Percentiles rank a stretch among this genome's conserved stretches.
Evolutionary conservation across 2,113 vertebrate species (phyloP).

Genomic region (Aramus guarauna): DNA sequence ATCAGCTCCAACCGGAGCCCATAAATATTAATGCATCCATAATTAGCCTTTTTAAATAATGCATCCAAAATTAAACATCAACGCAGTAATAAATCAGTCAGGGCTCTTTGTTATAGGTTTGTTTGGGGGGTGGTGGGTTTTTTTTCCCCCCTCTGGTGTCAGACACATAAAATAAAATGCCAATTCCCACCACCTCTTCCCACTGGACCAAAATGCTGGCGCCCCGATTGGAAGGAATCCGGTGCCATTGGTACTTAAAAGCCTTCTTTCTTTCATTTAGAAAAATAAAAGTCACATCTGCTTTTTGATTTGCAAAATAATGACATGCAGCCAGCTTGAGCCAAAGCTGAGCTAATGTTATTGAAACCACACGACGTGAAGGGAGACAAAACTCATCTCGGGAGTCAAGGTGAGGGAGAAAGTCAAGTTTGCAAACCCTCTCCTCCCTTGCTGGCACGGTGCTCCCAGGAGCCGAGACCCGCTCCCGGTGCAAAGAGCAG

Average conservation of each 20-base stretch:
- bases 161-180: slow-evolving; percentile 41
- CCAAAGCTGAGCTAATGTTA: slow-evolving; percentile 50
- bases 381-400: slow-evolving; percentile 25
- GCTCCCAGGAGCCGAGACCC: neutral
- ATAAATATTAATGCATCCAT: slow-evolving; percentile 73
- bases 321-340: neutral
- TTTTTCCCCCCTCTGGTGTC: neutral
- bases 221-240: neutral
- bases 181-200: slow-evolving; percentile 10
- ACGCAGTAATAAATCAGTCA: slow-evolving; percentile 66
- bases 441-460: accelerated
- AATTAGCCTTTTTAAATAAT: slow-evolving; percentile 73
- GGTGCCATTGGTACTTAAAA: slow-evolving; percentile 23
- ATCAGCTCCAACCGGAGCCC: slow-evolving; percentile 51
- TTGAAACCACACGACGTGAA: slow-evolving; percentile 35
- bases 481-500: neutral
- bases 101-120: slow-evolving; percentile 51
- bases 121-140: neutral
- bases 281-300: slow-evolving; percentile 43
- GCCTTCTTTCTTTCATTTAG: slow-evolving; percentile 8
- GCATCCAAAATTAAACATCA: slow-evolving; percentile 72
- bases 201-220: neutral
- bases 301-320: slow-evolving; percentile 42
- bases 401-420: slow-evolving; percentile 50
- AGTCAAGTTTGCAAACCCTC: slow-evolving; percentile 7